Evolutionary conservation across 2,113 vertebrate genomes (phyloP).

Genomic region (Otolemur garnettii): DNA sequence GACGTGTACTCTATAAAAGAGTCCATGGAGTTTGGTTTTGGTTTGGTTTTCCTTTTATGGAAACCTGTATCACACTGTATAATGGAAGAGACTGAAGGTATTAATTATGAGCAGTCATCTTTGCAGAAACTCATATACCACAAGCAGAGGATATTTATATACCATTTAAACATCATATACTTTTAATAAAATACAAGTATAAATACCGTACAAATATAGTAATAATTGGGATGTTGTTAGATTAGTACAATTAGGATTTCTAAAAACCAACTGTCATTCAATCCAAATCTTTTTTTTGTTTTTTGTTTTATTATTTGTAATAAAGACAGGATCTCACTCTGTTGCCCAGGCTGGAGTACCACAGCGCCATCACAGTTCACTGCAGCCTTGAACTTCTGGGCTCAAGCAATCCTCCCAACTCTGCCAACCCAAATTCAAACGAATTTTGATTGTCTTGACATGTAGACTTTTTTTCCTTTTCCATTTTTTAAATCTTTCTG

Average conservation of each 20-base stretch:
- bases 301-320: neutral
- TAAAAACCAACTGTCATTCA: neutral
- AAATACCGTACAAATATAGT: neutral
- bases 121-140: neutral
- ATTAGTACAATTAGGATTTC: neutral
- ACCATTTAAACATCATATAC: neutral
- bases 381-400: too few species aligned
- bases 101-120: neutral
- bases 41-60: neutral
- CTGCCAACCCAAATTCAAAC: slow-evolving; percentile 30
- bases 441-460: slow-evolving; percentile 20
- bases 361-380: too few species aligned
- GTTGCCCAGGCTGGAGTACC: too few species aligned
- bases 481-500: neutral
- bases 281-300: neutral
- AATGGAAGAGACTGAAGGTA: slow-evolving; percentile 38
- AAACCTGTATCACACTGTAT: neutral
- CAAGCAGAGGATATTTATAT: neutral
- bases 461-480: neutral
- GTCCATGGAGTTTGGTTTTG: neutral
- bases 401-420: too few species aligned
- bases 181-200: neutral
- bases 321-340: too few species aligned
- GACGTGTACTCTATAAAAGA: neutral
- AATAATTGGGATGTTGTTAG: neutral